Evolutionary conservation across 2,113 vertebrate genomes (phyloP).

Genomic region (Rafetus swinhoei): DNA sequence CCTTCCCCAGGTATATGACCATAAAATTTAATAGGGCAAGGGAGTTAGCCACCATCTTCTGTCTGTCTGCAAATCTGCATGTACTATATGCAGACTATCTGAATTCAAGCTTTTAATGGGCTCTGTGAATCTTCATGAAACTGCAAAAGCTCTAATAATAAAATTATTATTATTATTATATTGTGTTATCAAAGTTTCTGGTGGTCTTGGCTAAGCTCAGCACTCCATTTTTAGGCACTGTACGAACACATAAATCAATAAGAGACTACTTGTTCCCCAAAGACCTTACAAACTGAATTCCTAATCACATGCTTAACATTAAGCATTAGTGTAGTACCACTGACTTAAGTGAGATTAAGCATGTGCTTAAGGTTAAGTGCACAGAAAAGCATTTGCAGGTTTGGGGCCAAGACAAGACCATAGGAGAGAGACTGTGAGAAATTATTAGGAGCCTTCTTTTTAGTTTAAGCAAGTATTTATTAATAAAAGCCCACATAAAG

Average conservation of each 20-base stretch:
- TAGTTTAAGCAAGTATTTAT: background rate
- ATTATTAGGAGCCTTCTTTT: background rate
- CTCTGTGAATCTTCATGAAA: background rate
- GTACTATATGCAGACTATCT: background rate
- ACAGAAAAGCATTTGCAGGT: background rate
- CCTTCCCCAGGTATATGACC: background rate
- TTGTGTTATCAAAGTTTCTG: background rate
- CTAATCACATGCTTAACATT: background rate
- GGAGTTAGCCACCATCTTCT: slow-evolving; percentile 33
- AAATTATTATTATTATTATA: accelerated
- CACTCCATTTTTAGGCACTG: background rate
- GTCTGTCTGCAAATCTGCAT: background rate
- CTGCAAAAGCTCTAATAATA: background rate
- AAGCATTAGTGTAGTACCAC: background rate
- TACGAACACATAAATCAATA: accelerated
- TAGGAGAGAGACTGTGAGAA: background rate
- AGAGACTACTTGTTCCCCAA: background rate
- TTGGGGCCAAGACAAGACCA: background rate
- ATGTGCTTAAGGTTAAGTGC: background rate
- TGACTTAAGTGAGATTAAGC: background rate
- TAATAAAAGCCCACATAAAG: background rate
- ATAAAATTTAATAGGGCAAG: background rate
- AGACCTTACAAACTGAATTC: background rate
- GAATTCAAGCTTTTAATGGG: background rate
- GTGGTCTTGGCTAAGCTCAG: background rate